Evolutionary conservation across 2,888 invertebrate genomes (phyloP).

Genomic region (Tetheella fluctuosa): DNA sequence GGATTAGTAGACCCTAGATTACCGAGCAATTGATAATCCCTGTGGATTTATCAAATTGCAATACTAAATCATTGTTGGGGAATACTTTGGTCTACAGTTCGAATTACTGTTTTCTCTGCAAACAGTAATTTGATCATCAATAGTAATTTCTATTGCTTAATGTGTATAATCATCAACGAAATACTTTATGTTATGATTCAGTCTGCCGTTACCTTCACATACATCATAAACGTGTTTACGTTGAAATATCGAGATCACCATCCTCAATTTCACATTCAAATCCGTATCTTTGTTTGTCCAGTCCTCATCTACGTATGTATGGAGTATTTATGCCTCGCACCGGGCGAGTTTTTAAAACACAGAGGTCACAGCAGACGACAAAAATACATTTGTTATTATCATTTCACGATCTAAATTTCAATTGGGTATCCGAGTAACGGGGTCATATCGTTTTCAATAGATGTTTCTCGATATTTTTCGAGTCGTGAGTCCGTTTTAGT

Average conservation of each 20-base stretch:
- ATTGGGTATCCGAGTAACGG: constrained; percentile 74
- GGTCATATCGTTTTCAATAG: constrained; percentile 74
- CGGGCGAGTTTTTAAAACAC: constrained; percentile 55
- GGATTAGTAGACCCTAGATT: constrained; percentile 15
- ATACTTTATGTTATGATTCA: constrained; percentile 26
- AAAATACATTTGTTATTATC: constrained; percentile 75
- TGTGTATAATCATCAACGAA: neutral
- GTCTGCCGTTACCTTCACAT: constrained; percentile 38
- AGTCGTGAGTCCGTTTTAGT: constrained; percentile 48
- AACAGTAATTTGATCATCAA: too few relatives aligned
- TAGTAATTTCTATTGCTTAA: neutral
- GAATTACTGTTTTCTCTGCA: too few relatives aligned
- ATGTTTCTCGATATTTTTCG: constrained; percentile 66
- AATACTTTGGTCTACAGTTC: neutral
- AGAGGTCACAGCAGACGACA: constrained; percentile 74
- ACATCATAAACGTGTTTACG: constrained; percentile 58
- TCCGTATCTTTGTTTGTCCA: constrained; percentile 73
- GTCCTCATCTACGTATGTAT: constrained; percentile 75
- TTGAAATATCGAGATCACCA: constrained; percentile 69
- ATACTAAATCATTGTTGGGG: neutral
- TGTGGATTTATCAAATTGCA: neutral
- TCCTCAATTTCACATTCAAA: constrained; percentile 75
- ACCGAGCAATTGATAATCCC: constrained; percentile 11
- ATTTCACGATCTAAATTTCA: constrained; percentile 78
- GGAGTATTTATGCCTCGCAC: constrained; percentile 61